Percentiles rank a stretch among this genome's conserved stretches.
Conservation (phyloP, 2,888 invertebrate species). For the Linyphia triangularis region DNA sequence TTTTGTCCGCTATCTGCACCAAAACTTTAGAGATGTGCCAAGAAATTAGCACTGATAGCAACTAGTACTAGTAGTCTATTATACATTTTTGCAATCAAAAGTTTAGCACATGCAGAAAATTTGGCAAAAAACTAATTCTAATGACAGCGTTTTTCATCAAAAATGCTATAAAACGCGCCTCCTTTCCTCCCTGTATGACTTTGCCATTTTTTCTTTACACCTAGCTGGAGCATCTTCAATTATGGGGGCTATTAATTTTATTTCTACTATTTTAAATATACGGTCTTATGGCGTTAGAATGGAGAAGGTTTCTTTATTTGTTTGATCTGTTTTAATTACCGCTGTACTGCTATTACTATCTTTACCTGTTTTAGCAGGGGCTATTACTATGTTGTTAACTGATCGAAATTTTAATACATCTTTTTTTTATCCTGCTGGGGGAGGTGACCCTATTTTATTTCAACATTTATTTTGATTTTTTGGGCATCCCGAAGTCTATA, state of each 20-base stretch:
- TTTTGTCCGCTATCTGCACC: no score
- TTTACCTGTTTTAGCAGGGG: conserved; percentile 88
- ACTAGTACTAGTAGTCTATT: no score
- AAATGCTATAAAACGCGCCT: no score
- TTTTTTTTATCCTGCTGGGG: conserved; percentile 88
- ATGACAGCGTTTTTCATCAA: no score
- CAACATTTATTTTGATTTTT: conserved; percentile 94
- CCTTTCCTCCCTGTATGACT: no score
- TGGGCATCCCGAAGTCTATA: conserved; percentile 92
- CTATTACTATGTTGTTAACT: conserved; percentile 88
- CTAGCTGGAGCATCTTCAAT: conserved; percentile 87
- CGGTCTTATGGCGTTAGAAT: conserved; percentile 83
- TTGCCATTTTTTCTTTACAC: conserved; percentile 88
- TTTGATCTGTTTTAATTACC: conserved; percentile 86
- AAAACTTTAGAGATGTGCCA: no score
- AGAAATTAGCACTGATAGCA: no score
- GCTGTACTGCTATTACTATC: conserved; percentile 85
- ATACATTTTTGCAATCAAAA: no score
- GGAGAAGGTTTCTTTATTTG: conserved; percentile 85
- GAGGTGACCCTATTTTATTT: conserved; percentile 89
- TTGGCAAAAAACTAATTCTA: no score
- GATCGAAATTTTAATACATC: conserved; percentile 87
- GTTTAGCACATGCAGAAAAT: no score
- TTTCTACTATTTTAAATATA: conserved; percentile 88
- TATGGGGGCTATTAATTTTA: conserved; percentile 89